Base-by-base conservation (phyloP, 2,797 vertebrate species). In the Tapera naevia region DNA sequence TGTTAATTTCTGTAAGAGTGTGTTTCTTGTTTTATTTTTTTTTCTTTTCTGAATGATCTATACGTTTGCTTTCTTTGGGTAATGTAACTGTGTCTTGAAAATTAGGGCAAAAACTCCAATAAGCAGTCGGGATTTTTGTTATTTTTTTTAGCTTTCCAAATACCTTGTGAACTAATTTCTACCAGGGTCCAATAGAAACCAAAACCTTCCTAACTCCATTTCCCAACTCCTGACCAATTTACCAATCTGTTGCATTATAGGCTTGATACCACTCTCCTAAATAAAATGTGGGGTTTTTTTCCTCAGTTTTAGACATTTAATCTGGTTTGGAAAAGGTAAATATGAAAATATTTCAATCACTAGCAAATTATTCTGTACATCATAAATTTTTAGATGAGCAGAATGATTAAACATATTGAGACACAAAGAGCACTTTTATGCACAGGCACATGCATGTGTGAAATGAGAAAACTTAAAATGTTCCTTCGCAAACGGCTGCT, bases 201-300 rank as follows among this genome's bases (percentile, higher is more conserved):
- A 41, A 41, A 41, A 10, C 39, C 5, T 62, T 66, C 48, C 14
- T 45, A 62, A 2, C 4, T n/a, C 7, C 2, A 57, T 84, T 94
- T 70, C n/a, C 3, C 1, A 67, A 16, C n/a, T 87, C 17, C 15
- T 45, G 4, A 66, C 10, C 6, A 54, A 51, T 45, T 45, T 72
- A 3, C 13, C 19, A n/a, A 2, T 60, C 7, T 7, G 2, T 33
- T 72, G 6, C 15, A 12, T 62, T 28, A 56, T 9, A 69, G 10
- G 18, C 24, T 28, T 27, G 17, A 41, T 14, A 51, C 27, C 14
- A 2, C 67, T 69, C 12, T 78, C 28, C 23, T 56, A 65, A 41
- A 46, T 2, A 71, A 61, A 53, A 57, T n/a, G 5, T 14, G 11
- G 5, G 15, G 4, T 0, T 17, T 0, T 32, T 56, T 46, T 70